phyloP scores from a whole-genome alignment of 1,140 invertebrate genomes.

The Leptinotarsa defecta region DNA sequence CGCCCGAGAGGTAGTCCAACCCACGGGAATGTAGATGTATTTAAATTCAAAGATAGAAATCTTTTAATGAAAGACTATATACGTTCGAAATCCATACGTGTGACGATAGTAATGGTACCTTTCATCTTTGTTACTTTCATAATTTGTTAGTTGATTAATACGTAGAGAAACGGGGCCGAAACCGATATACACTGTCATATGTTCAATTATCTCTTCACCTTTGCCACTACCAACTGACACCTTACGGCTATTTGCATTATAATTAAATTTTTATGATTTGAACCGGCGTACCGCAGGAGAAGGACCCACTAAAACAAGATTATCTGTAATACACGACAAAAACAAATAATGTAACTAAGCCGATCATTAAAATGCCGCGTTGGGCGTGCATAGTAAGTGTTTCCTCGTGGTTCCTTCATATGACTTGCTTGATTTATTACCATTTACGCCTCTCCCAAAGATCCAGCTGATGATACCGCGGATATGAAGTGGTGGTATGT shows the following conservation, averaged over 20 bases:
- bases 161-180: too few relatives aligned
- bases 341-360: slow-evolving; percentile 6
- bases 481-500: slow-evolving; percentile 13
- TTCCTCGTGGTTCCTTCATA: slow-evolving; percentile 14
- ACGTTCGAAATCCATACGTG: too few relatives aligned
- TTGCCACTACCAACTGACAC: neutral
- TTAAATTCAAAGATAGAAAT: too few relatives aligned
- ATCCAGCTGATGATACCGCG: slow-evolving; percentile 18
- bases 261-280: neutral
- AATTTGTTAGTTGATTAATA: too few relatives aligned
- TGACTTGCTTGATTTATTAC: slow-evolving; percentile 20
- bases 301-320: neutral
- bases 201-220: too few relatives aligned
- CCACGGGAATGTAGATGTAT: too few relatives aligned
- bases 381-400: neutral
- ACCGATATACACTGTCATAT: too few relatives aligned
- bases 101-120: too few relatives aligned
- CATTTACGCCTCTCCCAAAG: slow-evolving; percentile 4
- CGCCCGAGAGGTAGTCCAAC: too few relatives aligned
- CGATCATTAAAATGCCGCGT: neutral
- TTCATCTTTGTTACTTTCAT: too few relatives aligned
- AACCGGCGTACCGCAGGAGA: neutral
- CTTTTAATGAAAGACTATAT: too few relatives aligned
- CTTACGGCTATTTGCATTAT: slow-evolving; percentile 6
- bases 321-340: neutral